Percentiles rank a stretch among this genome's conserved stretches.
Conservation (phyloP, 2,113 vertebrate species). For the Paramormyrops kingsleyae region DNA sequence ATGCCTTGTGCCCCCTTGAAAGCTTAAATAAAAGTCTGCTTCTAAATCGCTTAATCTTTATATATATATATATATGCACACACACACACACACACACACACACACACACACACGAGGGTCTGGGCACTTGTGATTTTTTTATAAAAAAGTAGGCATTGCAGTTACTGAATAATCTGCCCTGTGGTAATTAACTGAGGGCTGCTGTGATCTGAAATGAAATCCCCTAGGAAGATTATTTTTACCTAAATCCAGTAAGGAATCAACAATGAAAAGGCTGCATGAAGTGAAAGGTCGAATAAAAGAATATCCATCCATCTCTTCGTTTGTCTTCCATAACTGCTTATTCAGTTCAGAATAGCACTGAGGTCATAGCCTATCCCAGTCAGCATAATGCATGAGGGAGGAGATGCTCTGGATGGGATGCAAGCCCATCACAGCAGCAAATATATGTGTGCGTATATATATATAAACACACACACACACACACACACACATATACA, state of each 20-base stretch:
- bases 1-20: background rate
- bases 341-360: background rate
- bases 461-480: no score
- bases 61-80: background rate
- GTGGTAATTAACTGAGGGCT: background rate
- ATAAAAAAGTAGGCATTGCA: background rate
- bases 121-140: background rate
- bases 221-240: background rate
- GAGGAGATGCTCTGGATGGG: background rate
- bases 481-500: no score
- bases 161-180: background rate
- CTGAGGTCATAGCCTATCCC: background rate
- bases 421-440: background rate
- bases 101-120: background rate
- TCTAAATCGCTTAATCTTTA: background rate
- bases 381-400: background rate
- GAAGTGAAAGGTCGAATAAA: background rate
- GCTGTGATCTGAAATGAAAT: slow-evolving; percentile 4
- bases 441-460: background rate
- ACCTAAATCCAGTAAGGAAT: background rate
- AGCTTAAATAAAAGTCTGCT: background rate
- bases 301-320: background rate
- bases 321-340: slow-evolving; percentile 2
- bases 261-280: background rate
- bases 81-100: background rate